A percentile compares a stretch with the other conserved stretches of the same genome.
Conservation (phyloP, 2,797 vertebrate genomes). For the Phalanger gymnotis region DNA sequence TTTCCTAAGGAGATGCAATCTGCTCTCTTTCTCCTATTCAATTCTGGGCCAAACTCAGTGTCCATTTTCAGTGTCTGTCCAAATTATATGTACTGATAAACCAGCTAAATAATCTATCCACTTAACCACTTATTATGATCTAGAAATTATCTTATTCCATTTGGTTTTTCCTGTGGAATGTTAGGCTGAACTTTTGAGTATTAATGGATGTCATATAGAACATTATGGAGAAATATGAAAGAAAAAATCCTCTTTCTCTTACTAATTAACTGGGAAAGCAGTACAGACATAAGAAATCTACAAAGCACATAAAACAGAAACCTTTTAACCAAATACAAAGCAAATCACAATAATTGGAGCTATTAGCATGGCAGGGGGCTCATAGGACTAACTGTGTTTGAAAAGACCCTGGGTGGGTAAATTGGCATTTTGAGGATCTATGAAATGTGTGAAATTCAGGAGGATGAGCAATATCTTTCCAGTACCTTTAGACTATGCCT, state of each 20-base stretch:
- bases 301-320: neutral
- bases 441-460: neutral
- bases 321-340: neutral
- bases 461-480: neutral
- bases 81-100: neutral
- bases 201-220: neutral
- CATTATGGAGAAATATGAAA: neutral
- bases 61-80: neutral
- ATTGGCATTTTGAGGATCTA: neutral
- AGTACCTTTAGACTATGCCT: neutral
- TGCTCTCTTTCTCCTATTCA: neutral
- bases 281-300: neutral
- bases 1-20: neutral
- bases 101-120: neutral
- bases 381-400: neutral
- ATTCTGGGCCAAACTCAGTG: neutral
- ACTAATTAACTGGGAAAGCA: neutral
- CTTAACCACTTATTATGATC: neutral
- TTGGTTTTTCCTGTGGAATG: neutral
- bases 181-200: neutral
- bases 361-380: neutral
- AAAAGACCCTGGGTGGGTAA: neutral
- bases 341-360: neutral
- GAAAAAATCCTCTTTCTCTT: neutral
- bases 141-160: neutral